Evolutionary conservation across 2,888 invertebrate genomes (phyloP).

Genomic region (Cantharis flavilabris): DNA sequence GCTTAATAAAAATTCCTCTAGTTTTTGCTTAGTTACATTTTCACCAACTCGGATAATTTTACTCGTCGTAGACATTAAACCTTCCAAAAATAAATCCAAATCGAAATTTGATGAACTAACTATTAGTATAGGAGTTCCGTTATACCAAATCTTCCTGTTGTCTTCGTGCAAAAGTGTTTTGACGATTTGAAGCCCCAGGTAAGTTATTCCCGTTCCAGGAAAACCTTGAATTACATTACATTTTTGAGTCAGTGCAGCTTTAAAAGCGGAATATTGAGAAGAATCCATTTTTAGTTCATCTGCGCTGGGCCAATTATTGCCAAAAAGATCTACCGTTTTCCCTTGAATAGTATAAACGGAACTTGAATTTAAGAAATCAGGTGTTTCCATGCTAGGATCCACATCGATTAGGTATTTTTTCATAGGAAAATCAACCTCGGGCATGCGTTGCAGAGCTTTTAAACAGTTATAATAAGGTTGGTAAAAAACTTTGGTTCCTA

Average conservation of each 20-base stretch:
- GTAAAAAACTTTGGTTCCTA: constrained; percentile 78
- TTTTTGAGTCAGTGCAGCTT: too few species aligned
- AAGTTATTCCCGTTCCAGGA: too few species aligned
- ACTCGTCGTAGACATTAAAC: constrained; percentile 62
- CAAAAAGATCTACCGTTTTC: constrained; percentile 83
- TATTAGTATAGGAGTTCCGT: constrained; percentile 68
- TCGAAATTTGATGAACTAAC: constrained; percentile 87
- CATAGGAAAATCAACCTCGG: constrained; percentile 66
- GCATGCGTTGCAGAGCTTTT: constrained; percentile 65
- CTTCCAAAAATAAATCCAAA: constrained; percentile 82
- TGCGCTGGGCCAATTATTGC: constrained; percentile 43
- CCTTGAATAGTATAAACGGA: constrained; percentile 67
- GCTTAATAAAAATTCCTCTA: constrained; percentile 61
- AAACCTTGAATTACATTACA: too few species aligned
- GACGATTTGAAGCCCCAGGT: too few species aligned
- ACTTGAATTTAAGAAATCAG: constrained; percentile 48
- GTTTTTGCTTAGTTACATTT: constrained; percentile 63
- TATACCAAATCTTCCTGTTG: constrained; percentile 58
- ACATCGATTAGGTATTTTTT: constrained; percentile 68
- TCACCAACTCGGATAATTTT: constrained; percentile 72
- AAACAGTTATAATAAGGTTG: constrained; percentile 79
- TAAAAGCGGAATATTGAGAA: too few species aligned
- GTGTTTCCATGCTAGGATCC: constrained; percentile 44
- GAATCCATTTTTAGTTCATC: too few species aligned
- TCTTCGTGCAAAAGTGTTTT: constrained; percentile 65